Evolutionary conservation across 2,797 vertebrate species (phyloP).

Genomic region (Sciaenops ocellatus): DNA sequence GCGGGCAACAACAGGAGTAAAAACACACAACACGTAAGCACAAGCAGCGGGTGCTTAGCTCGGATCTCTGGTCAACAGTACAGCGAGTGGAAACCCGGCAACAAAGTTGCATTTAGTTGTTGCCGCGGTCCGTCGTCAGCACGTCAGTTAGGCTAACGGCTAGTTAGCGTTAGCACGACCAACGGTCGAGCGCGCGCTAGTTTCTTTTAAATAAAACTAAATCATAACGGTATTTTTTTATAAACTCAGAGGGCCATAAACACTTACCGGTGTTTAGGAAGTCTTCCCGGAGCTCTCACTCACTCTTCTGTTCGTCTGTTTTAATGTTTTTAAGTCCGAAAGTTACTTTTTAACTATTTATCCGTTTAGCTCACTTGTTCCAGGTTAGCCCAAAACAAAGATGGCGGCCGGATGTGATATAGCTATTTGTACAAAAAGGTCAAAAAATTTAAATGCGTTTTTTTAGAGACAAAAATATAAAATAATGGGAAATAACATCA

Average conservation of each 20-base stretch:
- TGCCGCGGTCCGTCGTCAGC: too few species aligned
- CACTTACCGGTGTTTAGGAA: background rate
- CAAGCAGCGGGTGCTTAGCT: background rate
- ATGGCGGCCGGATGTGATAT: constrained; percentile 30
- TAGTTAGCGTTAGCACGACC: background rate
- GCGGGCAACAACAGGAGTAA: background rate
- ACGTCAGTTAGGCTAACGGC: background rate
- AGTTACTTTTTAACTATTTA: rapidly evolving
- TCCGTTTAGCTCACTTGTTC: too few species aligned
- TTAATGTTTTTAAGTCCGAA: background rate
- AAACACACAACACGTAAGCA: background rate
- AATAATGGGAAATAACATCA: background rate
- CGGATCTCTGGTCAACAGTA: background rate
- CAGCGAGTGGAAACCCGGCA: rapidly evolving
- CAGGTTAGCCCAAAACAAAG: background rate
- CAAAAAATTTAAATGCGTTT: background rate
- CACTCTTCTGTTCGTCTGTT: too few species aligned
- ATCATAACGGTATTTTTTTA: background rate
- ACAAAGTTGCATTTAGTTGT: background rate
- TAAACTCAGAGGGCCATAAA: rapidly evolving
- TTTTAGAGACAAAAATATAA: background rate
- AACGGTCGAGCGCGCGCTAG: background rate
- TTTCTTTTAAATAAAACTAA: background rate
- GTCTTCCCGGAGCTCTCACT: rapidly evolving
- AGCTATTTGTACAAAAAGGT: too few species aligned